These are phyloP conservation scores for Andrena fulva DNA, from an alignment of 2,888 invertebrate species.

Conservation along the genomic window DNA sequence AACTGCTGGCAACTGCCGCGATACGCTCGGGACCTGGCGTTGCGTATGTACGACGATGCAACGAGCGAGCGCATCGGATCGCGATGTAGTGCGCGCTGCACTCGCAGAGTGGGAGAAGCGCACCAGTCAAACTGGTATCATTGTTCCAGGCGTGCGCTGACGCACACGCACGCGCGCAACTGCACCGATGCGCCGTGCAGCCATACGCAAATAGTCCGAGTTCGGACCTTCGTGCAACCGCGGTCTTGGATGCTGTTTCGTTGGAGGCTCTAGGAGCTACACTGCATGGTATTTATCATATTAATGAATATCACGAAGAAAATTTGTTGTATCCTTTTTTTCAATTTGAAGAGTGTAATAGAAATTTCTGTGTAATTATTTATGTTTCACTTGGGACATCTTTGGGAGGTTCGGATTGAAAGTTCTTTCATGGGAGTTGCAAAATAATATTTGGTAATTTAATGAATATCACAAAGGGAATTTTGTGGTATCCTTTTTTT, in stretches of 20 bases:
- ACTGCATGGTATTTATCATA: too few relatives aligned
- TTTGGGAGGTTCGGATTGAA: too few relatives aligned
- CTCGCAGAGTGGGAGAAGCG: conserved; percentile 70
- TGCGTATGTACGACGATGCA: conserved; percentile 24
- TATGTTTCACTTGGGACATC: too few relatives aligned
- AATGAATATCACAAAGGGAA: too few relatives aligned
- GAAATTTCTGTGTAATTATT: too few relatives aligned
- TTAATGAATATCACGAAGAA: too few relatives aligned
- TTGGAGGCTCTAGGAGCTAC: too few relatives aligned
- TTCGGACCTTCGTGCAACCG: neutral
- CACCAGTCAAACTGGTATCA: conserved; percentile 82
- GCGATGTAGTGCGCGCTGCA: conserved; percentile 45
- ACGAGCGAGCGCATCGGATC: conserved; percentile 20
- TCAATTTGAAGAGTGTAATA: too few relatives aligned
- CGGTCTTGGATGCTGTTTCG: neutral
- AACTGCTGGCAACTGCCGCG: neutral
- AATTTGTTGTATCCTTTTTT: too few relatives aligned
- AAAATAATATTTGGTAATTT: too few relatives aligned
- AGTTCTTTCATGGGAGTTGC: too few relatives aligned
- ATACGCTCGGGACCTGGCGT: conserved; percentile 29
- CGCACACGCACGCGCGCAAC: conserved; percentile 45
- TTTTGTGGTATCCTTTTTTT: too few relatives aligned
- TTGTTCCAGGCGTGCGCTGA: conserved; percentile 73
- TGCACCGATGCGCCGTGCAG: conserved; percentile 42
- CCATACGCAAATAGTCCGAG: conserved; percentile 47